Base-by-base conservation (phyloP, 1,140 invertebrate species). In the Bombus haemorrhoidalis region DNA sequence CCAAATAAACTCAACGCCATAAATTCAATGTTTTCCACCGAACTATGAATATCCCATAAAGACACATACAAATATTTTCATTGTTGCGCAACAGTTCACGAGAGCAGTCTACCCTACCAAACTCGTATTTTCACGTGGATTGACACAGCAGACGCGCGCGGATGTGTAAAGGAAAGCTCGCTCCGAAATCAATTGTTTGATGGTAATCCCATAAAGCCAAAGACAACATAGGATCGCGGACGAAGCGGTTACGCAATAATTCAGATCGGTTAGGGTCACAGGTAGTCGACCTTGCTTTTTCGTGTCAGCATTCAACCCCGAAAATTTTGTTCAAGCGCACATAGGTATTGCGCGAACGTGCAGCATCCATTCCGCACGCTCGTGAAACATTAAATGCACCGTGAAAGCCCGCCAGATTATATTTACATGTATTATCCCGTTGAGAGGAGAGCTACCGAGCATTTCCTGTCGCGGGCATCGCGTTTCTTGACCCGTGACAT, bases 341-440 rank as follows among this genome's bases (percentile, higher is more conserved):
- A 78, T 57, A 62, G 59, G 10, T 71, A 75, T 62, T 77, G 68
- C 77, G 53, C 83, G 76, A 25, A 53, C 62, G 85, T 78, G 89
- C 86, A 79, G 64, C 82, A 90, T 90, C 89, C 88, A 90, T 90
- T 90, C 89, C 86, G 71, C 77, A 85, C 82, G 89, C 86, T 90
- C 82, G 89, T 90, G 89, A 90, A 90, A 90, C 89, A 90, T 90
- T 90, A 90, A 90, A 90, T 90, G 89, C 89, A 88, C 89, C 89
- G 80, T 90, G 88, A 90, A 90, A 90, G 86, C 89, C 75, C 80
- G 86, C 83, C 88, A 84, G 88, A 90, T 90, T 88, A 88, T 90
- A 90, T 90, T 90, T 90, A 86, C 89, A 90, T 90, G 78, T 90
- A 90, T 90, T 90, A 90, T 90, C 78, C 86, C 83, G 86, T 57